Conservation (phyloP, 2,888 invertebrate genomes). For the Drosophila quinaria region DNA sequence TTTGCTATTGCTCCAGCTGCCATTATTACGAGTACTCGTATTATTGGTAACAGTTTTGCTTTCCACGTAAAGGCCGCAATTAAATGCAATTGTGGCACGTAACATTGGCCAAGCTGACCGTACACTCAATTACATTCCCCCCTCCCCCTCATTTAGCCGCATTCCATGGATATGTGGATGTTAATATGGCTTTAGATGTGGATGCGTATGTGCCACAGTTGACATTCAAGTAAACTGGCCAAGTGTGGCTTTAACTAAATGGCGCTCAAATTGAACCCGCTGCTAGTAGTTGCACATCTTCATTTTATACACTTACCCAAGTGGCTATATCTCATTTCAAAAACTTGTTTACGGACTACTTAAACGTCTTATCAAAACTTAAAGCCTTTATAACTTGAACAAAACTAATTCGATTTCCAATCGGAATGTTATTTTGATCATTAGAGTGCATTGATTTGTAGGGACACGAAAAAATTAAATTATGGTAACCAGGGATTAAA, state of each 20-base stretch:
- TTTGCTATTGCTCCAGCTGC: conserved; percentile 48
- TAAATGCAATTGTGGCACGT: conserved; percentile 67
- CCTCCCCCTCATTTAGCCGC: background rate
- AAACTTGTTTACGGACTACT: background rate
- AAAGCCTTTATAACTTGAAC: too few relatives aligned
- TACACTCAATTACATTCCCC: conserved; percentile 3
- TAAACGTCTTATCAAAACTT: too few relatives aligned
- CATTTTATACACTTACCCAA: conserved; percentile 50
- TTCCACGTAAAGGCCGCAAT: conserved; percentile 67
- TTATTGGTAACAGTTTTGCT: conserved; percentile 57
- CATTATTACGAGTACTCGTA: conserved; percentile 34
- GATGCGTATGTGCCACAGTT: conserved; percentile 67
- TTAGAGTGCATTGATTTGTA: too few relatives aligned
- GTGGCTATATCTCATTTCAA: background rate
- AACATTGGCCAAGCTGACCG: conserved; percentile 58
- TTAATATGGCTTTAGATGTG: conserved; percentile 30
- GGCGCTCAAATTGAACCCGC: conserved; percentile 71
- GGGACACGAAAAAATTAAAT: too few relatives aligned
- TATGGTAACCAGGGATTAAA: too few relatives aligned
- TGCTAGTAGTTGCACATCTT: conserved; percentile 60
- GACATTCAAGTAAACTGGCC: conserved; percentile 67
- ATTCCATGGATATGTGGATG: conserved; percentile 21
- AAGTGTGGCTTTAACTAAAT: conserved; percentile 54
- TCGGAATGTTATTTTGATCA: too few relatives aligned
- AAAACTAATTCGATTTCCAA: too few relatives aligned